Base-by-base conservation (phyloP, 2,888 invertebrate species). In the Matsumyia berberina region DNA sequence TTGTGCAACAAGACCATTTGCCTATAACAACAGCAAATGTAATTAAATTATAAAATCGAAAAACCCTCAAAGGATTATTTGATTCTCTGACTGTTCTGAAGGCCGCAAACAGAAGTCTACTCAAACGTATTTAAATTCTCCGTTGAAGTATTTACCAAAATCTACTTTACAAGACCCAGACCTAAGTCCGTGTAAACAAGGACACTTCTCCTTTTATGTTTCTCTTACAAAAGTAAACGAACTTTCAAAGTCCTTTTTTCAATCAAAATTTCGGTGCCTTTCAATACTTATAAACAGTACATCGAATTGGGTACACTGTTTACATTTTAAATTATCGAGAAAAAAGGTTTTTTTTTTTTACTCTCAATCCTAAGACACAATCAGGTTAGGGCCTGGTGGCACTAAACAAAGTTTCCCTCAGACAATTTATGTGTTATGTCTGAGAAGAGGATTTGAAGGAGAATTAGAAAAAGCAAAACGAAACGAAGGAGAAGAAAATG, bases 281-380 rank as follows among this genome's bases (percentile, higher is more conserved):
- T 44, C 42, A 74, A 69, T 62, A 72, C 42, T 70, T 78, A 46
- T n/a, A 15, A n/a, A 55, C 44, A 60, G 67, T 33, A 67, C 58
- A 78, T 62, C 79, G 67, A 37, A 67, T 33, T 39, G 35, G 24
- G 49, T 19, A 70, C 51, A 58, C 37, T 77, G 81, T 77, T 77
- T 76, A 82, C 51, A 70, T 77, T 76, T 77, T 53, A 76, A 64
- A 70, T 76, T 70, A 70, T 73, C 17, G 53, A 17, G 39, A 17
- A 64, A 19, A 55, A 46, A 60, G 57, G 31, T 17, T 44, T 2
- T 44, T 42, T 11, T 15, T 12, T 42, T 39, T 62, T 31, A 39
- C 39, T 19, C 15, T 9, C 29, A 70, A 39, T 66, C 37, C 60
- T 74, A 67, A 42, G 60, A 37, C 39, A 62, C 46, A 58, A 70